phyloP scores from a whole-genome alignment of 2,797 vertebrate species.

The Ammospiza maritima region DNA sequence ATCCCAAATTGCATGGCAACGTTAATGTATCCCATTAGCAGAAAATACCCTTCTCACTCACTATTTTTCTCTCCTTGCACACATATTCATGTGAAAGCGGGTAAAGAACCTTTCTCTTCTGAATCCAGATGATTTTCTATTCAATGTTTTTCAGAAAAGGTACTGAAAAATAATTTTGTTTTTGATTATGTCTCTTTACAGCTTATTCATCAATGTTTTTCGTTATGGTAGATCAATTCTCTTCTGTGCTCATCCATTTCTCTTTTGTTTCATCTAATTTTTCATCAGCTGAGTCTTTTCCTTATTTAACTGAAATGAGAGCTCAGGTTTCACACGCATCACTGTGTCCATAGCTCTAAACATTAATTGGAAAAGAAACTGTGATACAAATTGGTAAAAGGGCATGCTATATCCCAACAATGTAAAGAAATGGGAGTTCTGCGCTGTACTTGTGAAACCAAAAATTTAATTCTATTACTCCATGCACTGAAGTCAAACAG shows the following conservation, averaged over 20 bases:
- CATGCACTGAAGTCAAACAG: neutral
- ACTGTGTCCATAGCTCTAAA: slow-evolving; percentile 18
- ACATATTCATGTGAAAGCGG: neutral
- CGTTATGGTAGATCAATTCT: neutral
- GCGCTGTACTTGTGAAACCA: slow-evolving; percentile 36
- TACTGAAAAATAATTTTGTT: neutral
- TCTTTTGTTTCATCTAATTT: neutral
- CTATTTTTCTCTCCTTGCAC: neutral
- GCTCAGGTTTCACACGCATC: neutral
- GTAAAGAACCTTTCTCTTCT: neutral
- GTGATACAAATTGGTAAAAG: slow-evolving; percentile 45
- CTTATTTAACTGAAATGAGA: slow-evolving; percentile 26
- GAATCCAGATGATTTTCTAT: neutral
- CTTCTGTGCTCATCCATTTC: neutral
- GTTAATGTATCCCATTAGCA: neutral
- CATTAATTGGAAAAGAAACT: slow-evolving; percentile 48
- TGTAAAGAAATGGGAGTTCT: slow-evolving; percentile 43
- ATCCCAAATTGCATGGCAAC: neutral
- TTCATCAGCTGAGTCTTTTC: slow-evolving; percentile 21
- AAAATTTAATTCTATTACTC: slow-evolving; percentile 13
- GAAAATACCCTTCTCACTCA: slow-evolving; percentile 3
- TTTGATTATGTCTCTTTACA: neutral
- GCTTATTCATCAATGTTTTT: neutral
- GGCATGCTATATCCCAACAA: neutral
- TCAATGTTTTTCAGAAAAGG: neutral